Conservation (phyloP, 1,140 invertebrate genomes). For the Pollicipes pollicipes region DNA sequence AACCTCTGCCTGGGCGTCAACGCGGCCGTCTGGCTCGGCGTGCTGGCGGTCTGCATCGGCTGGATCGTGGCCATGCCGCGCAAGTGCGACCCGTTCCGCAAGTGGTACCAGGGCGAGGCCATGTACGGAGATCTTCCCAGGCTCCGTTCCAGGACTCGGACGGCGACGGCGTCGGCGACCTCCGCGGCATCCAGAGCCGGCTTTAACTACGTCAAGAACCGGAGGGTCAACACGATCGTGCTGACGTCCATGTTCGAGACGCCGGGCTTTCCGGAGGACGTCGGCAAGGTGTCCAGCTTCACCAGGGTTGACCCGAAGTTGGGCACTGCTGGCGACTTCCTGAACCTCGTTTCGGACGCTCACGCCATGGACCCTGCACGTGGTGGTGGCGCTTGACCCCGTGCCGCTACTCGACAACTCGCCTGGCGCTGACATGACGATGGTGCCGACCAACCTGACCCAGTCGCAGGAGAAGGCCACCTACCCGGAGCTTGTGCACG, state of each 20-base stretch:
- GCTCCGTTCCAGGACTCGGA: slow-evolving; percentile 58
- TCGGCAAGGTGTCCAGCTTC: not conserved
- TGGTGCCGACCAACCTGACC: not conserved
- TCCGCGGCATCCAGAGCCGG: slow-evolving; percentile 44
- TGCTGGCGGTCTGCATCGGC: not conserved
- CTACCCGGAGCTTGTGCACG: slow-evolving; percentile 17
- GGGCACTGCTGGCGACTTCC: not conserved
- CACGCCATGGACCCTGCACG: not conserved
- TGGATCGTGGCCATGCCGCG: not conserved
- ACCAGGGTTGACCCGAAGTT: not conserved
- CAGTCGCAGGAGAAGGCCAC: slow-evolving; percentile 4
- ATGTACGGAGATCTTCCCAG: slow-evolving; percentile 68
- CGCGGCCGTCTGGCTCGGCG: not conserved
- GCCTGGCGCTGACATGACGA: not conserved
- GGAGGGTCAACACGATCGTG: not conserved
- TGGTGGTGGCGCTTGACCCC: not conserved
- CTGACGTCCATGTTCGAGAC: not conserved
- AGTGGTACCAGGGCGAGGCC: slow-evolving; percentile 62
- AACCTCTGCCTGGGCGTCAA: not conserved
- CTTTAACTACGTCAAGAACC: slow-evolving; percentile 40
- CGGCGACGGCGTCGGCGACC: slow-evolving; percentile 49
- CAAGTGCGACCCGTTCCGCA: slow-evolving; percentile 40
- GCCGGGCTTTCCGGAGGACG: not conserved
- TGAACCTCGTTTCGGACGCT: not conserved
- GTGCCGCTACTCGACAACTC: slow-evolving; percentile 4